phyloP scores from a whole-genome alignment of 1,140 invertebrate genomes.

The Eupeodes corollae region DNA sequence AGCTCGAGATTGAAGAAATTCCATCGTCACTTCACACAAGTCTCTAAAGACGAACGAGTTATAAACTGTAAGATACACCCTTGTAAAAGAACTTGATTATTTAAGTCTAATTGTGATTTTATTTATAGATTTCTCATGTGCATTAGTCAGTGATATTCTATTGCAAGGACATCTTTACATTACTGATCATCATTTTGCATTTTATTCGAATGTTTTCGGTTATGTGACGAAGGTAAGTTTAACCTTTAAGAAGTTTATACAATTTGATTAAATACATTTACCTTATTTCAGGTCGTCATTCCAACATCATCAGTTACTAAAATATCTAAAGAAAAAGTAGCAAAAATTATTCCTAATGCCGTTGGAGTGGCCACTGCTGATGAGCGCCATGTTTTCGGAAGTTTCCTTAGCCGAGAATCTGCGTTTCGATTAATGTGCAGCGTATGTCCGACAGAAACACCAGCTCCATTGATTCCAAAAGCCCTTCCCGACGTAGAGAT shows the following conservation, averaged over 20 bases:
- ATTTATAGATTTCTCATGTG: constrained; percentile 79
- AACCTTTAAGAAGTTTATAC: not conserved
- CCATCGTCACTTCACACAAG: constrained; percentile 59
- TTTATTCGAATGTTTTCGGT: constrained; percentile 90
- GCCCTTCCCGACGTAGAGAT: constrained; percentile 17
- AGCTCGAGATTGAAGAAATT: constrained; percentile 64
- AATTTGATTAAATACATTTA: not conserved
- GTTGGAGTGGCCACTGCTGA: constrained; percentile 73
- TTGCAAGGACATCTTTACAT: constrained; percentile 87
- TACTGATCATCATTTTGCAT: constrained; percentile 85
- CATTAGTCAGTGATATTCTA: constrained; percentile 81
- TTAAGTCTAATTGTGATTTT: constrained; percentile 9
- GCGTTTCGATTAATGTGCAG: constrained; percentile 75
- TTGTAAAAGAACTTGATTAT: not conserved
- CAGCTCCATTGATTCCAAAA: constrained; percentile 17
- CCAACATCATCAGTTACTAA: constrained; percentile 67
- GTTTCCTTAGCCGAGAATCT: constrained; percentile 73
- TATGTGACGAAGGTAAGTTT: constrained; percentile 73
- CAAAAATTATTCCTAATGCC: constrained; percentile 81
- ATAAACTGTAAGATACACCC: constrained; percentile 55
- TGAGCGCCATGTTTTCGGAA: constrained; percentile 82
- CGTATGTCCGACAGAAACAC: constrained; percentile 46
- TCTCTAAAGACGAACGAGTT: constrained; percentile 61
- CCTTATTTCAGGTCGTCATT: constrained; percentile 59
- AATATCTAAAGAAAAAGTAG: constrained; percentile 84